Evolutionary conservation across 2,888 invertebrate genomes (phyloP).

Genomic region (Diadegma fenestrale): DNA sequence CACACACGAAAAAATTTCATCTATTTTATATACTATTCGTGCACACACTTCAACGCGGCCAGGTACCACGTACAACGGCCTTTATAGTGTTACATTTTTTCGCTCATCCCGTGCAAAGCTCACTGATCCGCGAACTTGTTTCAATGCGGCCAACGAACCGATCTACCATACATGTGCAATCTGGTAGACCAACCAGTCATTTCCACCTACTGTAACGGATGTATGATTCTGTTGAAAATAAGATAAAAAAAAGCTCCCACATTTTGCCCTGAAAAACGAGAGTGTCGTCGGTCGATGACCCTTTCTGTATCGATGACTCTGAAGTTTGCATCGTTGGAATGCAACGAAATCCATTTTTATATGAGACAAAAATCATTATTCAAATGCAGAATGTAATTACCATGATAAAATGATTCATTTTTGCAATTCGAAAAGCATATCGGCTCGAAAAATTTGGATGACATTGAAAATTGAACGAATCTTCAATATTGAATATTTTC

Average conservation of each 20-base stretch:
- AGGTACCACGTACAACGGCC: slow-evolving; percentile 28
- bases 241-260: not conserved
- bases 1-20: not conserved
- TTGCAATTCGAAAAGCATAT: too few species aligned
- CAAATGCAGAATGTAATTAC: too few species aligned
- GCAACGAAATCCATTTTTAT: too few species aligned
- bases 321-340: too few species aligned
- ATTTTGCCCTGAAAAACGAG: slow-evolving; percentile 36
- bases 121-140: slow-evolving; percentile 63
- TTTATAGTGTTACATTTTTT: slow-evolving; percentile 38
- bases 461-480: too few species aligned
- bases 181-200: not conserved
- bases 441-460: too few species aligned
- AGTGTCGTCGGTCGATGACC: slow-evolving; percentile 31
- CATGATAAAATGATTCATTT: too few species aligned
- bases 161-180: slow-evolving; percentile 22
- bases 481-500: too few species aligned
- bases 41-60: not conserved
- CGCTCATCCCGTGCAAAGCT: slow-evolving; percentile 41
- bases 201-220: slow-evolving; percentile 13
- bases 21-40: not conserved
- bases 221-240: slow-evolving; percentile 18
- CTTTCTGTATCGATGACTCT: not conserved
- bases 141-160: slow-evolving; percentile 59
- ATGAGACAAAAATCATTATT: too few species aligned